Conservation (phyloP, 2,113 vertebrate species). For the Uria lomvia region DNA sequence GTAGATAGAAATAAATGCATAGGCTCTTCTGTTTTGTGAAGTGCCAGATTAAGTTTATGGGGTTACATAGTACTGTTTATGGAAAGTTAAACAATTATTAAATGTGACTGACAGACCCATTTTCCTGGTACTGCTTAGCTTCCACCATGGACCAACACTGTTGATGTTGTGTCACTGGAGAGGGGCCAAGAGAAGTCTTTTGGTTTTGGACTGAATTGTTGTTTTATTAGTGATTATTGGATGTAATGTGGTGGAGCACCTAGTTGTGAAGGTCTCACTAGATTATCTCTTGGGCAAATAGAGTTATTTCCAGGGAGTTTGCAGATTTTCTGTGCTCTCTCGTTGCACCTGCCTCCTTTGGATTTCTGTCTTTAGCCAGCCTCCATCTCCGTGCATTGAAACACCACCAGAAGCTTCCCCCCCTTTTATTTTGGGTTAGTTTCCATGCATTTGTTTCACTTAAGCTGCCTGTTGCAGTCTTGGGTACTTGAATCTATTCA, state of each 20-base stretch:
- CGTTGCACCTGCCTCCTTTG: background rate
- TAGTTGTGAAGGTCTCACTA: background rate
- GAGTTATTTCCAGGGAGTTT: background rate
- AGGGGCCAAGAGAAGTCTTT: background rate
- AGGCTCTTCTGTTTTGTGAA: background rate
- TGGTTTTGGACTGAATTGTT: background rate
- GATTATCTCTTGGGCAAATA: background rate
- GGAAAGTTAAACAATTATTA: background rate
- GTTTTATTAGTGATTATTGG: background rate
- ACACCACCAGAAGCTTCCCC: background rate
- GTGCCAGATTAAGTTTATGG: background rate
- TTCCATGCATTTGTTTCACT: background rate
- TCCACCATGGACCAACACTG: fast-evolving
- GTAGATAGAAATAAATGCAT: background rate
- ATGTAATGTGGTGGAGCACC: background rate
- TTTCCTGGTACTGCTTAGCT: background rate
- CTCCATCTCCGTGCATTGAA: background rate
- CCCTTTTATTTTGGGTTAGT: background rate
- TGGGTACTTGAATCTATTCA: background rate
- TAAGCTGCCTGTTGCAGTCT: background rate
- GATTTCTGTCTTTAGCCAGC: background rate
- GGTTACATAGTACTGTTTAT: background rate
- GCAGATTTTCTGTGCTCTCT: background rate
- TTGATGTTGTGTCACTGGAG: background rate
- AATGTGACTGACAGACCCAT: background rate